phyloP scores from a whole-genome alignment of 2,113 vertebrate genomes.

The Cavia porcellus region DNA sequence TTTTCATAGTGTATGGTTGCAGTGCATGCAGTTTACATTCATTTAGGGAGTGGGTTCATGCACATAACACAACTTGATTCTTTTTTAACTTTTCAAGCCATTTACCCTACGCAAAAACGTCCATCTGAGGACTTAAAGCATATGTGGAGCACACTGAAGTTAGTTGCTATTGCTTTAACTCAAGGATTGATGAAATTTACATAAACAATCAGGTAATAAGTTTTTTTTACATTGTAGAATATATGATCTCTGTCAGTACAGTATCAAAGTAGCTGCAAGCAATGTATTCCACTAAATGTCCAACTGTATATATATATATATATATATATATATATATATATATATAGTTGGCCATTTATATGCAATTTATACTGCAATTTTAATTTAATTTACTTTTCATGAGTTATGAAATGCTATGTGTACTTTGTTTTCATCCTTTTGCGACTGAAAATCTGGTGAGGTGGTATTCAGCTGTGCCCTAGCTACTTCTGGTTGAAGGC shows the following conservation, averaged over 20 bases:
- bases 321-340: neutral
- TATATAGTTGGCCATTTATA: no score
- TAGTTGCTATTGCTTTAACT: conserved; percentile 13
- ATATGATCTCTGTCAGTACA: neutral
- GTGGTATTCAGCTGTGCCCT: neutral
- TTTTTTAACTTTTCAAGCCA: neutral
- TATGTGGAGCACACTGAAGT: neutral
- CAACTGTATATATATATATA: neutral
- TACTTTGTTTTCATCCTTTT: neutral
- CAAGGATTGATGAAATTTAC: neutral
- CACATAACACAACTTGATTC: neutral
- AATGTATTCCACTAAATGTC: neutral
- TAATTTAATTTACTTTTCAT: neutral
- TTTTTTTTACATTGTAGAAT: neutral
- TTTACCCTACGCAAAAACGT: neutral
- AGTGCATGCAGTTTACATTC: neutral
- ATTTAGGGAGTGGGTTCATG: neutral
- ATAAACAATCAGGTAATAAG: neutral
- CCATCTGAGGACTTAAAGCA: neutral
- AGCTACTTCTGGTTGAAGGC: neutral
- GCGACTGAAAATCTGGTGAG: neutral
- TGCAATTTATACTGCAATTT: no score
- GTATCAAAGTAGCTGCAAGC: neutral
- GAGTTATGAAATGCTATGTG: neutral
- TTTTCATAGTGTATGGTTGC: neutral